Conservation (phyloP, 2,113 vertebrate species). For the Etheostoma spectabile region DNA sequence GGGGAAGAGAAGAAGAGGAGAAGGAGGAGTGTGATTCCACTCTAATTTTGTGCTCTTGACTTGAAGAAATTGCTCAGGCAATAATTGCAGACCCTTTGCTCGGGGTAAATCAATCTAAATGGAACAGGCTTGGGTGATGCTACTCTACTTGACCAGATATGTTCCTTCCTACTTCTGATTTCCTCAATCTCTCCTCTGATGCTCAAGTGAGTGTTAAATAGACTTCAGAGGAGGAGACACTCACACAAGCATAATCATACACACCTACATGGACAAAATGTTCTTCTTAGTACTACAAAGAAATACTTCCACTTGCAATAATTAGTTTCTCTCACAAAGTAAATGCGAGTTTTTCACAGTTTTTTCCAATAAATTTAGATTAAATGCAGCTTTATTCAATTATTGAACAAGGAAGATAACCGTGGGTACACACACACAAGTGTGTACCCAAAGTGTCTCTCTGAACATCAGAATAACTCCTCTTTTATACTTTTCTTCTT, state of each 20-base stretch:
- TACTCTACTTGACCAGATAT: conserved; percentile 58
- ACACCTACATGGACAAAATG: not conserved
- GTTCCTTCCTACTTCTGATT: conserved; percentile 52
- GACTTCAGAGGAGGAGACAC: conserved; percentile 23
- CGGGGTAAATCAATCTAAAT: conserved; percentile 73
- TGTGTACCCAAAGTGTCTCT: no score
- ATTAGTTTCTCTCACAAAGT: not conserved
- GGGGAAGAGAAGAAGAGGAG: conserved; percentile 27
- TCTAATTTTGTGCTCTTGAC: conserved; percentile 73
- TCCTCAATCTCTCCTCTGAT: conserved; percentile 34
- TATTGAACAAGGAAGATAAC: no score
- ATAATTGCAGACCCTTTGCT: conserved; percentile 72
- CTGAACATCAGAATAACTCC: no score
- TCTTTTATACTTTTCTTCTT: no score
- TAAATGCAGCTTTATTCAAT: no score
- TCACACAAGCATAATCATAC: not conserved
- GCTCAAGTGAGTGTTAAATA: conserved; percentile 59
- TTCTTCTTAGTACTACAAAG: not conserved
- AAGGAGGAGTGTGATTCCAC: conserved; percentile 44
- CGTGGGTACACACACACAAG: no score
- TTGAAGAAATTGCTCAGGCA: conserved; percentile 74
- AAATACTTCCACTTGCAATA: conserved; percentile 3
- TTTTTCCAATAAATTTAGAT: no score
- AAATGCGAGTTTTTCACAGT: not conserved
- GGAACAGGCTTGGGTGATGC: conserved; percentile 63